phyloP scores from a whole-genome alignment of 1,140 invertebrate genomes.

The Plutomurus gul region DNA sequence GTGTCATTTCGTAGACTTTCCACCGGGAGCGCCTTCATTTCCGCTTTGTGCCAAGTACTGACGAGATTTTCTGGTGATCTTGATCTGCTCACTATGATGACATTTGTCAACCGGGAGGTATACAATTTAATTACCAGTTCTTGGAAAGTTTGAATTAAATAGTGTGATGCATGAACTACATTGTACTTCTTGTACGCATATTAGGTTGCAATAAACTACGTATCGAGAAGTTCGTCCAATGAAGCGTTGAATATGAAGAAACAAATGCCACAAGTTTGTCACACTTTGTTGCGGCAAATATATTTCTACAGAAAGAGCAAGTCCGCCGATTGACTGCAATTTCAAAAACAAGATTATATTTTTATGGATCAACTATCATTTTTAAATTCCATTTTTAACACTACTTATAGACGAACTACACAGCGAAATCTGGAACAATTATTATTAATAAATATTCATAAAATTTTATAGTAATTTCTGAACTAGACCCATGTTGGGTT shows the following conservation, averaged over 20 bases:
- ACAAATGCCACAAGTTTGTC: constrained; percentile 91
- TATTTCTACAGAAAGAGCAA: constrained; percentile 58
- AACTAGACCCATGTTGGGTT: no score
- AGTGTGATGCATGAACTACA: no score
- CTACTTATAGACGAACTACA: no score
- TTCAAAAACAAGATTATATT: no score
- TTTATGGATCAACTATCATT: no score
- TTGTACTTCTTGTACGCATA: constrained; percentile 62
- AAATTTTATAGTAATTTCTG: no score
- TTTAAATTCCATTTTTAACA: no score
- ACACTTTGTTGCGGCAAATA: constrained; percentile 82
- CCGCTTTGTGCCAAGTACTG: constrained; percentile 83
- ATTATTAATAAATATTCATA: no score
- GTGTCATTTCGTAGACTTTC: constrained; percentile 95
- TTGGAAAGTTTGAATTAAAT: neutral
- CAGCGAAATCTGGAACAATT: no score
- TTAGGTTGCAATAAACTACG: constrained; percentile 78
- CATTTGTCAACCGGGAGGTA: constrained; percentile 70
- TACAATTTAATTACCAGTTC: neutral
- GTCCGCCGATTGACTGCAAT: neutral
- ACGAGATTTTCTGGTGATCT: constrained; percentile 70
- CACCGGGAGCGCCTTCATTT: constrained; percentile 92
- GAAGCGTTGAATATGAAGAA: constrained; percentile 86
- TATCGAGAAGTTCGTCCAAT: constrained; percentile 79
- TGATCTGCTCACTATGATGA: constrained; percentile 84